A percentile compares a stretch with the other conserved stretches of the same genome.
These are phyloP conservation scores for Leguminivora glycinivorella DNA, from an alignment of 1,140 invertebrate species.

Conservation along the genomic window DNA sequence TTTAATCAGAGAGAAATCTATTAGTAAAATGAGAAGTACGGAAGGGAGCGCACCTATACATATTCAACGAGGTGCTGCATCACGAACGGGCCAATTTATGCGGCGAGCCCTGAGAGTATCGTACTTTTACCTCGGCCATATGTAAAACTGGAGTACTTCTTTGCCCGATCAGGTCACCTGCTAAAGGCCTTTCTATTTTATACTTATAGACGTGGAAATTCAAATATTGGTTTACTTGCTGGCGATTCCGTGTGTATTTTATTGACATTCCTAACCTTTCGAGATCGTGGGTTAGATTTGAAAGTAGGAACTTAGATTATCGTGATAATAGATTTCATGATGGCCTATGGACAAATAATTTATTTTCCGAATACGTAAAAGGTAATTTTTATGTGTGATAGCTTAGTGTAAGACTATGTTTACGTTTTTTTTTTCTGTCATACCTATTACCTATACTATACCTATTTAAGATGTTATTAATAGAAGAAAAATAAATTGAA, in stretches of 20 bases:
- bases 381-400: background rate
- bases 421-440: no score
- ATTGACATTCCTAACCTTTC: slow-evolving; percentile 24
- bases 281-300: slow-evolving; percentile 24
- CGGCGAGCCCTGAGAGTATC: slow-evolving; percentile 70
- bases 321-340: slow-evolving; percentile 16
- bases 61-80: slow-evolving; percentile 78
- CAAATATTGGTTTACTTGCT: slow-evolving; percentile 23
- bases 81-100: slow-evolving; percentile 77
- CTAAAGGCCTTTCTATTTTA: slow-evolving; percentile 38
- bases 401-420: background rate
- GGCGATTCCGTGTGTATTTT: slow-evolving; percentile 21
- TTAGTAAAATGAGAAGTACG: slow-evolving; percentile 79
- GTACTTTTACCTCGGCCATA: slow-evolving; percentile 71
- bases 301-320: slow-evolving; percentile 13
- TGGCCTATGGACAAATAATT: background rate
- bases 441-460: no score
- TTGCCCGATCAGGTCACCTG: slow-evolving; percentile 72
- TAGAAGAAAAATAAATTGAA: no score
- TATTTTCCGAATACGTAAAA: slow-evolving; percentile 2
- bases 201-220: slow-evolving; percentile 20
- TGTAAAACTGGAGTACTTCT: slow-evolving; percentile 76
- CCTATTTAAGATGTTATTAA: no score
- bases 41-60: slow-evolving; percentile 77
- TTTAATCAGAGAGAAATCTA: slow-evolving; percentile 79